phyloP scores from a whole-genome alignment of 1,140 invertebrate genomes.

The Pachyrhynchus sulphureomaculatus region DNA sequence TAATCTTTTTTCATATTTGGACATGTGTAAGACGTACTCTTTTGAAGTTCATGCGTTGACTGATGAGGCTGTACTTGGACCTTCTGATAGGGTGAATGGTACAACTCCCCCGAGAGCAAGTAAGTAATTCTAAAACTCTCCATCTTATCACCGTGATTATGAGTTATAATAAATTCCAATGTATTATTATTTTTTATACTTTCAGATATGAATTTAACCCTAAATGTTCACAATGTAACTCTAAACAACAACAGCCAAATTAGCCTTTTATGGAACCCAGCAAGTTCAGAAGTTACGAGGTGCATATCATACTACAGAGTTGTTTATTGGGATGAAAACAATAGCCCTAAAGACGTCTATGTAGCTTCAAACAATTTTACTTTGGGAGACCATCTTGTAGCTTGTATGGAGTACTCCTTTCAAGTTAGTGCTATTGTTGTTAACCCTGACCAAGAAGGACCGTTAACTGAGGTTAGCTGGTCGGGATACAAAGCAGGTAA shows the following conservation, averaged over 20 bases:
- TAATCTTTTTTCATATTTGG: neutral
- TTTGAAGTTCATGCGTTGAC: conserved; percentile 13
- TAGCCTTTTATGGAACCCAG: too few species aligned
- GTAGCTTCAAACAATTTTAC: neutral
- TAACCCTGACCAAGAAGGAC: neutral
- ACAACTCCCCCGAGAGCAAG: neutral
- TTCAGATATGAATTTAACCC: too few species aligned
- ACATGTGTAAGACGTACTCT: conserved; percentile 15
- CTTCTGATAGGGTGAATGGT: neutral
- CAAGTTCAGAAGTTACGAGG: neutral
- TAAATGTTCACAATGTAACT: too few species aligned
- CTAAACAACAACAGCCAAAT: too few species aligned
- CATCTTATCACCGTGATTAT: too few species aligned
- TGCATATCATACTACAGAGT: neutral
- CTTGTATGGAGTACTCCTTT: neutral
- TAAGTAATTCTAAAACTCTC: too few species aligned
- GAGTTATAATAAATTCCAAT: too few species aligned
- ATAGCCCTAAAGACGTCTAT: neutral
- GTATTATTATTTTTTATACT: too few species aligned
- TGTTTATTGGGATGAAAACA: neutral
- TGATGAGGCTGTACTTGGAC: conserved; percentile 1
- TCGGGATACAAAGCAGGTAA: too few species aligned
- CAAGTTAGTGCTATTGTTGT: neutral
- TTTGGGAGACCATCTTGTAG: neutral
- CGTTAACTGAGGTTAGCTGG: neutral